These are phyloP conservation scores for Melospiza melodia DNA, from an alignment of 2,113 vertebrate genomes.

Conservation along the genomic window DNA sequence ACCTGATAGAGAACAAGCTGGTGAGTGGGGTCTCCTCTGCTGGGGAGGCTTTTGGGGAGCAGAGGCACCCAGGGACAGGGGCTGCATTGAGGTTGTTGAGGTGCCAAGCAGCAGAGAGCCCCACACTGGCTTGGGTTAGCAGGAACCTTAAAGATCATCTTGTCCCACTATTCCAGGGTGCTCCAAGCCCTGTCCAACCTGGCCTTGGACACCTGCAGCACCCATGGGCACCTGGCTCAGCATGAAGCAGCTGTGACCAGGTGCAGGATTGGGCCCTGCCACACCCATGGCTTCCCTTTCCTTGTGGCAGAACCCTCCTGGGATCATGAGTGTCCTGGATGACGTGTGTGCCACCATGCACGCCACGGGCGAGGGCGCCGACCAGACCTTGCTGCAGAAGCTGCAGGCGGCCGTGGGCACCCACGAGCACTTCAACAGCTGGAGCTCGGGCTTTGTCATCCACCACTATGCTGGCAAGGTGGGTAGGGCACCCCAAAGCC, in stretches of 20 bases:
- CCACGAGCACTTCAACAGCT: constrained; percentile 97
- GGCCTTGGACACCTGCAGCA: not conserved
- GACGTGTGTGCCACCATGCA: constrained; percentile 98
- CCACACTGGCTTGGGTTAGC: not conserved
- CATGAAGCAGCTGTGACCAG: not conserved
- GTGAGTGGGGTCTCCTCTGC: constrained; percentile 67
- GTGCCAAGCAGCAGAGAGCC: not conserved
- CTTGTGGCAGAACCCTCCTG: constrained; percentile 84
- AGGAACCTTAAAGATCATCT: not conserved
- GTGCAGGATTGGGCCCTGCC: not conserved
- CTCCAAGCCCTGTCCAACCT: not conserved
- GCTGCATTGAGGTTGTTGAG: fast-evolving
- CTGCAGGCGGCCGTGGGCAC: constrained; percentile 89
- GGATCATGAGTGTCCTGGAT: constrained; percentile 96
- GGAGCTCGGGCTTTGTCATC: constrained; percentile 90
- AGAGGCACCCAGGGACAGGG: not conserved
- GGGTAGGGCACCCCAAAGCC: not conserved
- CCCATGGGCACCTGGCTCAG: not conserved
- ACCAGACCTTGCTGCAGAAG: constrained; percentile 92
- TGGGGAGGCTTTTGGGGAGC: fast-evolving
- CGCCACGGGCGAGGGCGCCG: constrained; percentile 90
- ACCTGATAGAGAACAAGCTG: constrained; percentile 98
- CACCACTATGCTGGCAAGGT: constrained; percentile 98
- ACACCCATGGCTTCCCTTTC: not conserved
- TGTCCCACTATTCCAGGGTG: not conserved